Evolutionary conservation across 1,140 invertebrate species (phyloP), one percentile per base, ranked within the genome.

Genomic region (Bombyx mandarina): DNA sequence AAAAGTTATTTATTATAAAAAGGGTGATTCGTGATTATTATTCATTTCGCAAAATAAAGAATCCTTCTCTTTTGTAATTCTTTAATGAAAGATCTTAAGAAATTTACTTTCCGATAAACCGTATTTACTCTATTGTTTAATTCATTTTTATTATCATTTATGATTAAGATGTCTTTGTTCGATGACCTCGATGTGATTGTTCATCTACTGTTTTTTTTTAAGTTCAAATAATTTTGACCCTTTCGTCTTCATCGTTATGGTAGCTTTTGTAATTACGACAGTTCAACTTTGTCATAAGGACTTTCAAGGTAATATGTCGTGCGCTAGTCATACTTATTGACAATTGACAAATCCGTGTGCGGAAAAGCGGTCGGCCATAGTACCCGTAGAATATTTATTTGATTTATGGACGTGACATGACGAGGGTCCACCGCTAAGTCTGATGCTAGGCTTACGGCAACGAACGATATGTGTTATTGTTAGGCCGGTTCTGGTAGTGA

Each of bases 301-400:
- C 63, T 72, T 62, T 63, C 59, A 67, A 67, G 63, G 63, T 63
- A 61, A 56, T 44, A 45, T 59, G n/a, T 63, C 61, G 51, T 73
- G 57, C 60, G 63, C 60, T 59, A 61, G 66, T 69, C 62, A 75
- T 72, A 71, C 68, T 62, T 74, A 73, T 69, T 61, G 70, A 71
- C 71, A 71, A 77, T 71, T 71, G 69, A 75, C 71, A 77, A 78
- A 80, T 75, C 67, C 57, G 67, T 65, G 67, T 75, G 65, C 70
- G 74, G 77, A 77, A 79, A 77, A 71, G 62, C 62, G 66, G 52
- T 59, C 52, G 63, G 48, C 60, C 50, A 57, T 62, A 60, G 68
- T 69, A 48, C 45, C 45, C 48, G 61, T 67, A 57, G 77, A 74
- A 78, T 78, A 75, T 65, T 69, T 71, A 77, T 75, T 62, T 64